These are phyloP conservation scores for Puma concolor DNA, from an alignment of 2,113 vertebrate genomes.

Conservation along the genomic window DNA sequence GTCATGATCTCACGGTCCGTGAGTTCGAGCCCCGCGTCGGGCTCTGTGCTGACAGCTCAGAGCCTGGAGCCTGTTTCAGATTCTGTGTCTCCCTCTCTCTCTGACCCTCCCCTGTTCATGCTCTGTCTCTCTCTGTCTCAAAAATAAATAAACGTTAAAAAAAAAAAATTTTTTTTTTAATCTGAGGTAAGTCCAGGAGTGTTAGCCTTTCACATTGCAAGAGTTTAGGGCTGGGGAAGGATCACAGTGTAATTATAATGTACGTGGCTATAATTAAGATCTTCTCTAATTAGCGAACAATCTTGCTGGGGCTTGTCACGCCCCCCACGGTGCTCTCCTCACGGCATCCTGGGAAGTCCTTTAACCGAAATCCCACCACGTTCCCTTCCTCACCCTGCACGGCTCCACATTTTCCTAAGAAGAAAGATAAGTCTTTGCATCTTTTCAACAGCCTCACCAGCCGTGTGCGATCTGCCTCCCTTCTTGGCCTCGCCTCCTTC, in stretches of 20 bases:
- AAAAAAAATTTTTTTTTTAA: too few relatives aligned
- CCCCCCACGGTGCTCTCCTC: background rate
- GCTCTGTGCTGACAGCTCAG: too few relatives aligned
- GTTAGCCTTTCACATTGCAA: background rate
- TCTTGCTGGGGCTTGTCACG: background rate
- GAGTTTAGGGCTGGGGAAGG: background rate
- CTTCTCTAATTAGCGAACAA: background rate
- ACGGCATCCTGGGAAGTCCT: too few relatives aligned
- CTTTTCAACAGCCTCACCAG: background rate
- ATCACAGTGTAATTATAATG: background rate
- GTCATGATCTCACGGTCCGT: too few relatives aligned
- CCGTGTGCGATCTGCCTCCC: too few relatives aligned
- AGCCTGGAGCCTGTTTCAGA: too few relatives aligned
- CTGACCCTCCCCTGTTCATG: too few relatives aligned
- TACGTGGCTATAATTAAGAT: background rate
- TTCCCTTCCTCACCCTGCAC: too few relatives aligned
- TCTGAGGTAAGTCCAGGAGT: background rate
- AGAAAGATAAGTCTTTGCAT: background rate
- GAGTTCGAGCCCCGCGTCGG: too few relatives aligned
- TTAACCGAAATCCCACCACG: accelerated
- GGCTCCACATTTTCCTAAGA: background rate
- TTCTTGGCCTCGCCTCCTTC: background rate
- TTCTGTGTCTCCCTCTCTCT: too few relatives aligned
- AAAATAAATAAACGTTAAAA: too few relatives aligned
- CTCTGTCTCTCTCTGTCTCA: too few relatives aligned